Evolutionary conservation across 2,888 invertebrate genomes (phyloP).

Genomic region (Cetonia aurata): DNA sequence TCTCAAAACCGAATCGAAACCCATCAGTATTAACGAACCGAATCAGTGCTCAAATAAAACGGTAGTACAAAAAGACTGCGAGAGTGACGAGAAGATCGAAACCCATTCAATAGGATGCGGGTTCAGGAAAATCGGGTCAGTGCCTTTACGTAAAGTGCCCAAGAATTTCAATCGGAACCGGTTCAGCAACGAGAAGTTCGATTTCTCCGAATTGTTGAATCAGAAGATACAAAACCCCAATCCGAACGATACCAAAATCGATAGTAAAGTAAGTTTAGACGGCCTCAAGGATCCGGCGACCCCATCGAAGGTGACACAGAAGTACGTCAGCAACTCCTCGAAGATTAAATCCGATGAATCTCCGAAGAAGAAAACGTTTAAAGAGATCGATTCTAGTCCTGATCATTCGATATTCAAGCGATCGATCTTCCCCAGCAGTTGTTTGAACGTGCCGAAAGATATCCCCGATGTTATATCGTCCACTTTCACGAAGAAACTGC

Average conservation of each 20-base stretch:
- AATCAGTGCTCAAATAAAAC: conserved; percentile 32
- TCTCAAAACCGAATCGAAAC: conserved; percentile 20
- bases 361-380: conserved; percentile 31
- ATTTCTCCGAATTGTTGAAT: conserved; percentile 44
- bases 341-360: conserved; percentile 24
- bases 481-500: conserved; percentile 46
- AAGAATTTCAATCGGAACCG: conserved; percentile 65
- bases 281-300: conserved; percentile 51
- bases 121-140: conserved; percentile 41
- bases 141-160: conserved; percentile 61
- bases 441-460: conserved; percentile 22
- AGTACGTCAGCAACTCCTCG: conserved; percentile 55
- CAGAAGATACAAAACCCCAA: conserved; percentile 24
- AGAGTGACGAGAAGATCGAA: conserved; percentile 14
- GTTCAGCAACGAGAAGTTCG: conserved; percentile 56
- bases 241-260: conserved; percentile 37
- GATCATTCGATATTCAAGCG: background rate
- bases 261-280: conserved; percentile 35
- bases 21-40: conserved; percentile 43
- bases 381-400: conserved; percentile 31
- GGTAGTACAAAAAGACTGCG: conserved; percentile 25
- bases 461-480: conserved; percentile 58
- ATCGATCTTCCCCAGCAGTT: conserved; percentile 22
- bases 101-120: conserved; percentile 11
- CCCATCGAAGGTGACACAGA: conserved; percentile 61